Conservation (phyloP, 2,797 vertebrate species). For the Masticophis lateralis region DNA sequence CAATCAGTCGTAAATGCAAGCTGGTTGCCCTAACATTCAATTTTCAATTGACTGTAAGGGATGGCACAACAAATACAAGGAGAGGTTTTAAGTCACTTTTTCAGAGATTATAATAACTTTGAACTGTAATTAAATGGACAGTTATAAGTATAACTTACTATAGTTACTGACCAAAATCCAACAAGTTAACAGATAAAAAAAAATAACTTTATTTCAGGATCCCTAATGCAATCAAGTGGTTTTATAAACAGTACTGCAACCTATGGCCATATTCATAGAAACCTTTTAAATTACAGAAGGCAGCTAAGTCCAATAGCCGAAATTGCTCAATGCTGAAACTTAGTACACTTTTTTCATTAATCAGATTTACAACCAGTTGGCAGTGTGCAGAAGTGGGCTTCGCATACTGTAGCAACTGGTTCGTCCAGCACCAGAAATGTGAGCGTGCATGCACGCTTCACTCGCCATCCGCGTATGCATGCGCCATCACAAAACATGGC, state of each 20-base stretch:
- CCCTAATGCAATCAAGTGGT: not conserved
- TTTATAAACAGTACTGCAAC: not conserved
- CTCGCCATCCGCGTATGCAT: no score
- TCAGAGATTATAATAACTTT: no score
- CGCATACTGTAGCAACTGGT: no score
- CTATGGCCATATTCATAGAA: not conserved
- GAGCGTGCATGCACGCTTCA: no score
- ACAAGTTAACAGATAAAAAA: not conserved
- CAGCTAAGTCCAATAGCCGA: not conserved
- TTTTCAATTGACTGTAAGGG: no score
- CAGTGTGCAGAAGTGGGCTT: no score
- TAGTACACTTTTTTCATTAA: not conserved
- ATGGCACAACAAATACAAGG: no score
- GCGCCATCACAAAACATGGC: no score
- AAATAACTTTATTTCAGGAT: not conserved
- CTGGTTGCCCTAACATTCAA: not conserved
- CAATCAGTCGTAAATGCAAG: not conserved
- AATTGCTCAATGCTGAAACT: not conserved
- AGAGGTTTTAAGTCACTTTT: no score
- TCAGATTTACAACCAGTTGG: not conserved
- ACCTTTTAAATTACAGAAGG: not conserved
- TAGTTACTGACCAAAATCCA: not conserved
- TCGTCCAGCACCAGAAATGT: no score
- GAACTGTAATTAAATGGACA: not conserved
- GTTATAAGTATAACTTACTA: no score